Conservation (phyloP, 2,888 invertebrate species). For the Brachypalpus laphriformis region DNA sequence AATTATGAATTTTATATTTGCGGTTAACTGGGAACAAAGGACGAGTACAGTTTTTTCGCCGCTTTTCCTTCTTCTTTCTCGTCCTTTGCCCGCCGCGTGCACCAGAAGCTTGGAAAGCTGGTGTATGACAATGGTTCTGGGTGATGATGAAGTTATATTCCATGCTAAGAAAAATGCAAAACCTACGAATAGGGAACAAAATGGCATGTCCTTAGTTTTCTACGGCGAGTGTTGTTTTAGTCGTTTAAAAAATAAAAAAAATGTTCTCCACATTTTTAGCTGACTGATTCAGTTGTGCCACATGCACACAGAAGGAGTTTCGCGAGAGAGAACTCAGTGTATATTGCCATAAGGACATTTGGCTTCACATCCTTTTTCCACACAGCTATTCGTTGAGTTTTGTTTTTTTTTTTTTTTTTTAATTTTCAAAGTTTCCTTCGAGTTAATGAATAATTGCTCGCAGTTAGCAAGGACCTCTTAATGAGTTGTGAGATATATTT, state of each 20-base stretch:
- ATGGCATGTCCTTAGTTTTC: slow-evolving; percentile 72
- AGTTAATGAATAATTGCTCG: slow-evolving; percentile 82
- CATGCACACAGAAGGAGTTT: slow-evolving; percentile 71
- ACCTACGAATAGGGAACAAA: slow-evolving; percentile 71
- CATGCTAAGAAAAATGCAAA: slow-evolving; percentile 72
- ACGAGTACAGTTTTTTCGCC: slow-evolving; percentile 66
- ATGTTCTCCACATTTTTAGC: slow-evolving; percentile 56
- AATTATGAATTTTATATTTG: slow-evolving; percentile 83
- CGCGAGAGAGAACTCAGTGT: slow-evolving; percentile 65
- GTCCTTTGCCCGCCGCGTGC: background rate
- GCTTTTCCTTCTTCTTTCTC: slow-evolving; percentile 4
- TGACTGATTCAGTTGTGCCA: slow-evolving; percentile 74
- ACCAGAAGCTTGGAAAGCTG: slow-evolving; percentile 59
- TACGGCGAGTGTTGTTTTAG: slow-evolving; percentile 68
- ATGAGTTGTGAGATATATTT: slow-evolving; percentile 74
- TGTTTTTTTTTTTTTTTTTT: slow-evolving; percentile 37
- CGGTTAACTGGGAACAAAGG: slow-evolving; percentile 73
- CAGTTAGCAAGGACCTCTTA: slow-evolving; percentile 78
- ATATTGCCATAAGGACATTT: slow-evolving; percentile 73
- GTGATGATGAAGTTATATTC: slow-evolving; percentile 74
- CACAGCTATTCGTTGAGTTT: slow-evolving; percentile 39
- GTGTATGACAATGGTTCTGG: slow-evolving; percentile 73
- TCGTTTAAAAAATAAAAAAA: slow-evolving; percentile 45
- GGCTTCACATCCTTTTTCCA: slow-evolving; percentile 70
- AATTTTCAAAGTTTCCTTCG: slow-evolving; percentile 69